phyloP scores from a whole-genome alignment of 2,113 vertebrate genomes.

The Melanerpes formicivorus region DNA sequence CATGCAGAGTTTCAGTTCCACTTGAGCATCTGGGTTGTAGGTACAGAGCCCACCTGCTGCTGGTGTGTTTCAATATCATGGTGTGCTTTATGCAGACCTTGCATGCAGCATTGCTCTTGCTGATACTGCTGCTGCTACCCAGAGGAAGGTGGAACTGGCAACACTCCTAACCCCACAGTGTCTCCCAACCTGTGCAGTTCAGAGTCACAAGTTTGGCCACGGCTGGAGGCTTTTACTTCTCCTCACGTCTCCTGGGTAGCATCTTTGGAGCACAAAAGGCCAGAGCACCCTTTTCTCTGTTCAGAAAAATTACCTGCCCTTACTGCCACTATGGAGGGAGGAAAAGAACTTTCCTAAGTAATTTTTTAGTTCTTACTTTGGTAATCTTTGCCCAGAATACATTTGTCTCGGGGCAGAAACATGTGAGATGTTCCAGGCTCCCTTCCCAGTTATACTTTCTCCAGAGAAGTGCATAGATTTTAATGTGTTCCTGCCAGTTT shows the following conservation, averaged over 20 bases:
- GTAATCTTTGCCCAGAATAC: constrained; percentile 51
- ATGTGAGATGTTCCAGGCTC: constrained; percentile 51
- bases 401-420: constrained; percentile 52
- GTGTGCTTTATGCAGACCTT: background rate
- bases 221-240: background rate
- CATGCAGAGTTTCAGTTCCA: background rate
- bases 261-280: background rate
- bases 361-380: constrained; percentile 38
- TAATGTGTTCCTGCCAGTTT: constrained; percentile 24
- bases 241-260: background rate
- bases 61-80: accelerated
- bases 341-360: background rate
- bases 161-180: background rate
- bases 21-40: background rate
- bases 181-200: background rate
- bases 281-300: background rate
- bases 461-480: constrained; percentile 39
- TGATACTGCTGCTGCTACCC: background rate
- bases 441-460: constrained; percentile 46
- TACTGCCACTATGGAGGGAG: background rate
- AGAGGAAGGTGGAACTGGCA: background rate
- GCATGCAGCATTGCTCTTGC: background rate
- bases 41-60: background rate
- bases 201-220: background rate
- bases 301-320: background rate